Percentiles rank a stretch among this genome's conserved stretches.
Conservation (phyloP, 1,140 invertebrate species). For the Bombus consobrinus region DNA sequence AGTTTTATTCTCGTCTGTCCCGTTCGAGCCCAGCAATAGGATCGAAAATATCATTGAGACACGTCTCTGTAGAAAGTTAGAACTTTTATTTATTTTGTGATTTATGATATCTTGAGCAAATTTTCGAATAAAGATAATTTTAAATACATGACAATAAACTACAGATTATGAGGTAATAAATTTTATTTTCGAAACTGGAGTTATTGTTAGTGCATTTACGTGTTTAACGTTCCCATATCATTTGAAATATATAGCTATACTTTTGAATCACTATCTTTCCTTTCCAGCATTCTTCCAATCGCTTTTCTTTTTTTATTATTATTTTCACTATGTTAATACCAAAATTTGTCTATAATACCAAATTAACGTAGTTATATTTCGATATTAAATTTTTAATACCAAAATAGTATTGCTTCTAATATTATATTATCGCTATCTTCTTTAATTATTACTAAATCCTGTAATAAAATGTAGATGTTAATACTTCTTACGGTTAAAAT, state of each 20-base stretch:
- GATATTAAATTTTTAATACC: too few species aligned
- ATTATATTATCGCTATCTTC: too few species aligned
- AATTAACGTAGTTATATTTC: too few species aligned
- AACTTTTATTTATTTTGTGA: too few species aligned
- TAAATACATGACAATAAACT: background rate
- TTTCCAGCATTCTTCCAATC: too few species aligned
- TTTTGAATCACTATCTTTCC: too few species aligned
- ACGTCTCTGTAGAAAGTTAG: background rate
- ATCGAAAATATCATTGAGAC: background rate
- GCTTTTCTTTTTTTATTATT: background rate
- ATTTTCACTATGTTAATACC: too few species aligned
- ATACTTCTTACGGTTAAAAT: background rate
- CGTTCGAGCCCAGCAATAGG: background rate
- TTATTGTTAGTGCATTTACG: background rate
- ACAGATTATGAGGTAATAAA: background rate
- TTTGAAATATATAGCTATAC: too few species aligned
- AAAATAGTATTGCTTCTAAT: too few species aligned
- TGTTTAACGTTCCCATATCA: background rate
- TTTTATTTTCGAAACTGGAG: too few species aligned
- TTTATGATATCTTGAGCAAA: too few species aligned
- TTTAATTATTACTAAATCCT: background rate
- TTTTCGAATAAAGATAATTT: background rate
- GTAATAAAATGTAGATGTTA: background rate
- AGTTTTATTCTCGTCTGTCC: slow-evolving; percentile 9
- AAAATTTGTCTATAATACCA: too few species aligned